Percentiles rank a stretch among this genome's conserved stretches.
phyloP scores from a whole-genome alignment of 1,140 invertebrate genomes.

The Ridgeia piscesae region DNA sequence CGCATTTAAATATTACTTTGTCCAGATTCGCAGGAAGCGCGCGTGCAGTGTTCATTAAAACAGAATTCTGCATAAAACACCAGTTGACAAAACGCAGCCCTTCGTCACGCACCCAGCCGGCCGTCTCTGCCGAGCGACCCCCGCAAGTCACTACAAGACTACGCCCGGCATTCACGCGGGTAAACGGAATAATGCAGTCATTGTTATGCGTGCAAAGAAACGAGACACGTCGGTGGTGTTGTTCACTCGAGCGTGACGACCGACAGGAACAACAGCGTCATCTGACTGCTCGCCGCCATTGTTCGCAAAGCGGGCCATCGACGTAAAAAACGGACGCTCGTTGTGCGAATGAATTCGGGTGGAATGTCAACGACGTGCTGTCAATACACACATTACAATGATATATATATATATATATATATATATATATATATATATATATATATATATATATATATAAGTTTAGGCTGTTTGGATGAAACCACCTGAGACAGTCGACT shows the following conservation, averaged over 20 bases:
- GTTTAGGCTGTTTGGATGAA: too few species aligned
- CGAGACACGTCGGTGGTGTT: neutral
- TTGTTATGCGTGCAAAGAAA: conserved; percentile 1
- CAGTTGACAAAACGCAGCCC: neutral
- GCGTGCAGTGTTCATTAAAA: too few species aligned
- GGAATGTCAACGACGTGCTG: neutral
- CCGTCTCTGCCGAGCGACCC: neutral
- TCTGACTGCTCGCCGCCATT: neutral
- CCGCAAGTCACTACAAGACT: neutral
- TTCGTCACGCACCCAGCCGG: neutral
- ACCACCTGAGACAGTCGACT: neutral
- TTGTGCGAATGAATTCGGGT: neutral
- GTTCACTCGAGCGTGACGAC: neutral
- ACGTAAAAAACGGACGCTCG: neutral
- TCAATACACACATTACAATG: neutral
- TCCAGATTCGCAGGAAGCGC: too few species aligned
- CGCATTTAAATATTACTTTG: too few species aligned
- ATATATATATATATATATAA: too few species aligned
- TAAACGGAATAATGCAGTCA: neutral
- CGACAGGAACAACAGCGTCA: neutral
- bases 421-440: too few species aligned
- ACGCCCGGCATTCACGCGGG: neutral
- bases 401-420: neutral
- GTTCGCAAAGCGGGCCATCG: neutral
- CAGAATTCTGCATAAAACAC: too few species aligned